These are phyloP conservation scores for Graphium colonna DNA, from an alignment of 2,888 invertebrate species.

Conservation along the genomic window DNA sequence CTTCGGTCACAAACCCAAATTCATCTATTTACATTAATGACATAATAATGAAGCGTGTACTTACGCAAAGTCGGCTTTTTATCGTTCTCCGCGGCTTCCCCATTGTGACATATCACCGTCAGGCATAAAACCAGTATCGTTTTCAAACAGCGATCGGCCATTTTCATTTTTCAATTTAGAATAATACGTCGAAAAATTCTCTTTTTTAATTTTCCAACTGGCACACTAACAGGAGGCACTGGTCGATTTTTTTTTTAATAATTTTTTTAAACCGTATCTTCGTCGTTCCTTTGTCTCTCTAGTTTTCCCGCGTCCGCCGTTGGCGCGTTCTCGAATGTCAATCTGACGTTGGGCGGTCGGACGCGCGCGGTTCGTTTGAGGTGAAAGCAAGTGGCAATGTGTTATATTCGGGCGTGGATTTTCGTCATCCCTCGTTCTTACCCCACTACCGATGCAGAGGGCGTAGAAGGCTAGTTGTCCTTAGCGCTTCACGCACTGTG, in stretches of 20 bases:
- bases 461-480: conserved; percentile 23
- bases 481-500: conserved; percentile 19
- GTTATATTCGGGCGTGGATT: conserved; percentile 68
- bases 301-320: conserved; percentile 54
- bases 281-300: too few relatives aligned
- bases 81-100: conserved; percentile 59
- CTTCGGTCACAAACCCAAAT: neutral
- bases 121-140: conserved; percentile 58
- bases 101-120: conserved; percentile 52
- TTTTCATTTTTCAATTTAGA: conserved; percentile 40
- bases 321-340: conserved; percentile 51
- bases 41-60: conserved; percentile 34
- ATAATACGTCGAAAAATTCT: neutral
- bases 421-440: conserved; percentile 67
- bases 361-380: conserved; percentile 70
- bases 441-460: conserved; percentile 44
- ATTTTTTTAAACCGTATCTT: conserved; percentile 1
- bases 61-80: conserved; percentile 57
- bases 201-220: too few relatives aligned
- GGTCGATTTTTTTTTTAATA: conserved; percentile 28
- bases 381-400: conserved; percentile 72
- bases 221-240: conserved; percentile 33
- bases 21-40: conserved; percentile 8
- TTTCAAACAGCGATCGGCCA: conserved; percentile 54
- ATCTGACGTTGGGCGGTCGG: conserved; percentile 52